phyloP scores from a whole-genome alignment of 2,797 vertebrate genomes.

The Labroides dimidiatus region DNA sequence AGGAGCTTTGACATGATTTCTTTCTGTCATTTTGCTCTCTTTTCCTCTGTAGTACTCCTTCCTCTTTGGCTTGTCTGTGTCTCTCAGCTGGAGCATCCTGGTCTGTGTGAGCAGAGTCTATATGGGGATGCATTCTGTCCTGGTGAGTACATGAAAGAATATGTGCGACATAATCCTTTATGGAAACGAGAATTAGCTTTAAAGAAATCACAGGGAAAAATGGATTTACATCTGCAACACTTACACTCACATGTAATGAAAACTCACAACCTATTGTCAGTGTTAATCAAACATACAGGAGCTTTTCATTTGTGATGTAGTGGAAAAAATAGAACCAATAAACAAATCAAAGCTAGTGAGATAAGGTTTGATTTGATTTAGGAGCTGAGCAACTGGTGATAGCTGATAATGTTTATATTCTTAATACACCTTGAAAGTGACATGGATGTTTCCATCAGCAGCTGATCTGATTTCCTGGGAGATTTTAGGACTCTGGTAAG shows the following conservation, averaged over 20 bases:
- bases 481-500: neutral
- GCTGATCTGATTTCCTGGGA: conserved; percentile 9
- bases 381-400: neutral
- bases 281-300: neutral
- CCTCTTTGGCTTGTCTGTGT: conserved; percentile 88
- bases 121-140: conserved; percentile 99
- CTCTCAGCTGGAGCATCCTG: conserved; percentile 92
- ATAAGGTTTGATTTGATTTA: conserved; percentile 42
- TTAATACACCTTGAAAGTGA: neutral
- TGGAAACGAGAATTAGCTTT: no score
- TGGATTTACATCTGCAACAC: neutral
- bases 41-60: conserved; percentile 88
- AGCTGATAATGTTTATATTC: conserved; percentile 9
- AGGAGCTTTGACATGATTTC: neutral
- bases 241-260: neutral
- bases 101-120: conserved; percentile 98
- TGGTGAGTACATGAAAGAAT: conserved; percentile 84
- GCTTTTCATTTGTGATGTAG: neutral
- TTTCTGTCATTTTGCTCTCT: conserved; percentile 23
- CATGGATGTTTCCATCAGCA: neutral
- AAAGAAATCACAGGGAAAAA: no score
- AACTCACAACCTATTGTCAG: neutral
- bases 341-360: conserved; percentile 19
- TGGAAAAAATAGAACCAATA: conserved; percentile 11
- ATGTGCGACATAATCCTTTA: neutral